Conservation (phyloP, 1,140 invertebrate genomes). For the Aphidius ervi region DNA sequence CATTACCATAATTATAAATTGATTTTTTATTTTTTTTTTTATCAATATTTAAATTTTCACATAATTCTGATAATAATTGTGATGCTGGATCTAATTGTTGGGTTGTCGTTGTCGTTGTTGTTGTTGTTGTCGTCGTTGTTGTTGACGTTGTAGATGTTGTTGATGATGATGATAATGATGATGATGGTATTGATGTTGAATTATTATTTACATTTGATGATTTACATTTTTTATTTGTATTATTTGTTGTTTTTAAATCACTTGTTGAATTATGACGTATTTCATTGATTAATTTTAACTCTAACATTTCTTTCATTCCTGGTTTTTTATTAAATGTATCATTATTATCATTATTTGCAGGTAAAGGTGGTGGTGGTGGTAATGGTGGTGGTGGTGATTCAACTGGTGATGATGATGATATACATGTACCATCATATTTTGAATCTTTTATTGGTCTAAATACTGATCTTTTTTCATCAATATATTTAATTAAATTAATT, state of each 20-base stretch:
- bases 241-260: slow-evolving; percentile 56
- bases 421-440: slow-evolving; percentile 29
- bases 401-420: slow-evolving; percentile 22
- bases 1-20: slow-evolving; percentile 28
- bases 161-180: no score
- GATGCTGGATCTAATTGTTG: slow-evolving; percentile 59
- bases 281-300: slow-evolving; percentile 73
- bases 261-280: slow-evolving; percentile 66
- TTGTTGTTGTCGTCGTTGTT: no score
- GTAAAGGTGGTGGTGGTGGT: slow-evolving; percentile 30
- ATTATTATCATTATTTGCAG: slow-evolving; percentile 13
- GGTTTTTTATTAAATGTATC: slow-evolving; percentile 44
- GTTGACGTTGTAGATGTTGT: no score
- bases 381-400: slow-evolving; percentile 36
- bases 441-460: slow-evolving; percentile 36
- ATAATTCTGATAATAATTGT: slow-evolving; percentile 71
- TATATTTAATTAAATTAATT: slow-evolving; percentile 56
- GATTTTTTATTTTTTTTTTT: slow-evolving; percentile 23
- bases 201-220: slow-evolving; percentile 28
- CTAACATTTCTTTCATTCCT: slow-evolving; percentile 74
- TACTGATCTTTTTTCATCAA: slow-evolving; percentile 38
- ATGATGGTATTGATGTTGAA: slow-evolving; percentile 24
- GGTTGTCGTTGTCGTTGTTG: no score
- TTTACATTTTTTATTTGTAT: slow-evolving; percentile 27
- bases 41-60: slow-evolving; percentile 48